phyloP scores from a whole-genome alignment of 2,888 invertebrate genomes.

The Willowsia nigromaculata region DNA sequence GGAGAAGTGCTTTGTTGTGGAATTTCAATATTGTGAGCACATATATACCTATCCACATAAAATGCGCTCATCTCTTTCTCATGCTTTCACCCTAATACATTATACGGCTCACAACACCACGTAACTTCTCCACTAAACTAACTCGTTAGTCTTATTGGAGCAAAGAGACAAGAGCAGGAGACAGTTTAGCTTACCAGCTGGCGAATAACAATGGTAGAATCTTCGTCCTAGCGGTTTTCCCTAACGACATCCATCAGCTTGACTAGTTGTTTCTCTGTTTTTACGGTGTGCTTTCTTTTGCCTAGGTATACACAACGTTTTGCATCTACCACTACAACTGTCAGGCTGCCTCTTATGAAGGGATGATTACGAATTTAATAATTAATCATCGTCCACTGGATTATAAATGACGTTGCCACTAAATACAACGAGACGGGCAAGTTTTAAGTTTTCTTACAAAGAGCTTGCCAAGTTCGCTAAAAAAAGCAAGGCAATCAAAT shows the following conservation, averaged over 20 bases:
- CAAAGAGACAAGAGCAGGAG: not conserved
- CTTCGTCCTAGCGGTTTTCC: not conserved
- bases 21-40: not conserved
- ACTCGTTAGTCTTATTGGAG: conserved; percentile 3
- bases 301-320: not conserved
- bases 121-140: not conserved
- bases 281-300: not conserved
- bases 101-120: not conserved
- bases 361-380: conserved; percentile 59
- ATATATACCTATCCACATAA: not conserved
- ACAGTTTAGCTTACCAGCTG: conserved; percentile 1
- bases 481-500: conserved; percentile 26
- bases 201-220: not conserved
- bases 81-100: not conserved
- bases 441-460: conserved; percentile 19
- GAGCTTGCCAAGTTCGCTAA: conserved; percentile 24
- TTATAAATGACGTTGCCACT: conserved; percentile 39
- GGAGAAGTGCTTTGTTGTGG: conserved; percentile 8
- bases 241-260: conserved; percentile 32
- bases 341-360: not conserved
- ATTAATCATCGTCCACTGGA: conserved; percentile 57
- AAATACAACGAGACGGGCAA: conserved; percentile 12
- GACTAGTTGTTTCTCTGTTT: not conserved
- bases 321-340: not conserved
- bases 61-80: not conserved